Percentiles rank a stretch among this genome's conserved stretches.
Conservation (phyloP, 1,140 invertebrate species). For the Lepidurus arcticus region DNA sequence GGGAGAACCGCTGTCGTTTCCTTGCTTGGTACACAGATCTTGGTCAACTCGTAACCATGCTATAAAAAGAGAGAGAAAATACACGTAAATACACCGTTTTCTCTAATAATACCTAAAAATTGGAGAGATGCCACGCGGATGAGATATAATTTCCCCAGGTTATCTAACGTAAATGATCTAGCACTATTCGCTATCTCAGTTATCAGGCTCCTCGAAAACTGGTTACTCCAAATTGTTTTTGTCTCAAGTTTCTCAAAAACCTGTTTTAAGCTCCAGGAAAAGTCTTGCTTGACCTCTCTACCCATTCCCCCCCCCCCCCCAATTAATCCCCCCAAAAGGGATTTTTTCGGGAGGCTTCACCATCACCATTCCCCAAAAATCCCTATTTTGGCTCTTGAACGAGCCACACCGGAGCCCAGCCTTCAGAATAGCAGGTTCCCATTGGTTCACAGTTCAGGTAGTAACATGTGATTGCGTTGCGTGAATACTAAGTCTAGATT, state of each 20-base stretch:
- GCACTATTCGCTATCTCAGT: not conserved
- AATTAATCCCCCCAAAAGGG: not conserved
- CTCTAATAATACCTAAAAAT: not conserved
- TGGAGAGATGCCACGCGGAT: not conserved
- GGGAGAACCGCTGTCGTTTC: not conserved
- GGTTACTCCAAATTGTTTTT: too few relatives aligned
- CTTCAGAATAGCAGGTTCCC: not conserved
- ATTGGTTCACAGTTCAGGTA: not conserved
- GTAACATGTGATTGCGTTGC: not conserved
- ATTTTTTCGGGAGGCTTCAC: not conserved
- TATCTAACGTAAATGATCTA: not conserved
- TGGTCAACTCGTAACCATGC: not conserved
- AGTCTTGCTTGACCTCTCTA: not conserved
- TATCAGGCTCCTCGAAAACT: too few relatives aligned
- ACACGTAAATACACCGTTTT: not conserved
- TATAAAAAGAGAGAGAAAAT: not conserved
- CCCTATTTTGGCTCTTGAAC: too few relatives aligned
- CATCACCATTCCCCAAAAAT: not conserved
- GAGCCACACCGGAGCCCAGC: conserved; percentile 1
- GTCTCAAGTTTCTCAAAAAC: not conserved
- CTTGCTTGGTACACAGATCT: not conserved
- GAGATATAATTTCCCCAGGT: not conserved
- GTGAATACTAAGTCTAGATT: too few relatives aligned
- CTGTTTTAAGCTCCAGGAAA: not conserved
- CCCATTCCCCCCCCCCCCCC: not conserved